Conservation (phyloP, 1,140 invertebrate genomes). For the Drosophila ogumai region DNA sequence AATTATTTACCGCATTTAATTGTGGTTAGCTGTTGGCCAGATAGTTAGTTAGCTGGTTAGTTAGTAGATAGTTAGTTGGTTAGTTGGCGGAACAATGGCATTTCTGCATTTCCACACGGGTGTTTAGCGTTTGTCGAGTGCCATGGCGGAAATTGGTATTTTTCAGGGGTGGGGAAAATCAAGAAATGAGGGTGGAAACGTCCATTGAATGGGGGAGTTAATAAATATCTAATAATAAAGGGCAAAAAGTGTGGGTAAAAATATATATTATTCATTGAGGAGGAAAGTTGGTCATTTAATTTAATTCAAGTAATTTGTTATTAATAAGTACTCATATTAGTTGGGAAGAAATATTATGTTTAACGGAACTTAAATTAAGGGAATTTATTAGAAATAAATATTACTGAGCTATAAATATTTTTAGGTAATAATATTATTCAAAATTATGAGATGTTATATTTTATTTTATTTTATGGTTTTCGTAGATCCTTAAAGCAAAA, state of each 20-base stretch:
- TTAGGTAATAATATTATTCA: no score
- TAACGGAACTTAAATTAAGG: not conserved
- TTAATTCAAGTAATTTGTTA: not conserved
- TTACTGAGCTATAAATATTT: no score
- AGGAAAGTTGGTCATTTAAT: constrained; percentile 11
- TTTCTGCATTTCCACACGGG: constrained; percentile 53
- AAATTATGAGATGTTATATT: no score
- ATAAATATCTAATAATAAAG: constrained; percentile 21
- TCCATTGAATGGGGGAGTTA: not conserved
- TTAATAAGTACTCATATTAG: not conserved
- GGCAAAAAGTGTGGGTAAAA: not conserved
- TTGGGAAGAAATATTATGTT: not conserved
- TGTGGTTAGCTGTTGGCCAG: constrained; percentile 17
- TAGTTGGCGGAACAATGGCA: constrained; percentile 67
- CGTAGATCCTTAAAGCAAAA: no score
- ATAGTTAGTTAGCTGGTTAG: constrained; percentile 22
- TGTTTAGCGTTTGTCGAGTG: constrained; percentile 46
- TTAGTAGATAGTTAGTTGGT: constrained; percentile 33
- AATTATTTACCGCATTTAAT: constrained; percentile 55
- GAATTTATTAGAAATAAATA: not conserved
- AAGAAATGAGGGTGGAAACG: constrained; percentile 29
- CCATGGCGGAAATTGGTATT: constrained; percentile 57
- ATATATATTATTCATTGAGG: not conserved
- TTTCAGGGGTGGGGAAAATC: not conserved
- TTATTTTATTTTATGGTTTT: no score